Percentiles rank a stretch among this genome's conserved stretches.
phyloP scores from a whole-genome alignment of 2,797 vertebrate genomes.

The Hephaestus fuliginosus region DNA sequence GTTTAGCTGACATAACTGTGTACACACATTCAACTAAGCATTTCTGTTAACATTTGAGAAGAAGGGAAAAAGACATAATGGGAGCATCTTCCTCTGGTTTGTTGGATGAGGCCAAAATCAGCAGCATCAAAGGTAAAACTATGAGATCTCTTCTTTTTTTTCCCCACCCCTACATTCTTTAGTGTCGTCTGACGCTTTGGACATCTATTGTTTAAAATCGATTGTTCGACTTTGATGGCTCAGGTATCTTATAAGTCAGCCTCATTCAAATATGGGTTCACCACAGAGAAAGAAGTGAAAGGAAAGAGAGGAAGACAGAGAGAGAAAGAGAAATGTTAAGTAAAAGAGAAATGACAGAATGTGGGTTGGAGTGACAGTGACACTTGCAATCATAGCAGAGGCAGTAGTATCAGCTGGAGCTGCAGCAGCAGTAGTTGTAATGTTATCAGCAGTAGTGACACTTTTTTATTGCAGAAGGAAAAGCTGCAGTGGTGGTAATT shows the following conservation, averaged over 20 bases:
- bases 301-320: not conserved
- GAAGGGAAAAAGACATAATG: slow-evolving; percentile 75
- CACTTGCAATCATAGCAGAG: not conserved
- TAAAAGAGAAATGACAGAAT: not conserved
- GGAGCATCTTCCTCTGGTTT: slow-evolving; percentile 88
- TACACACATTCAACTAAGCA: not conserved
- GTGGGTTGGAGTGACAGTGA: not conserved
- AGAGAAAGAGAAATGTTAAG: not conserved
- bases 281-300: not conserved
- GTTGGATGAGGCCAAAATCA: slow-evolving; percentile 90
- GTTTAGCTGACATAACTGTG: slow-evolving; percentile 23
- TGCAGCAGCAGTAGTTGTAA: not conserved
- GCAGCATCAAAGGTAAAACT: slow-evolving; percentile 89
- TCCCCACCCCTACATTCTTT: not conserved
- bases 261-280: not conserved
- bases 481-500: not conserved
- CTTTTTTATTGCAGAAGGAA: not conserved
- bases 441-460: not conserved
- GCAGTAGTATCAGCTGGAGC: not conserved
- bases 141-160: not conserved
- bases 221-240: not conserved
- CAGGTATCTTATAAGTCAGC: not conserved
- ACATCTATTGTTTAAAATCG: not conserved
- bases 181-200: not conserved
- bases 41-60: not conserved